A percentile compares a stretch with the other conserved stretches of the same genome.
These are phyloP conservation scores for Neocrepidodera transversa DNA, from an alignment of 2,888 invertebrate species.

Conservation along the genomic window DNA sequence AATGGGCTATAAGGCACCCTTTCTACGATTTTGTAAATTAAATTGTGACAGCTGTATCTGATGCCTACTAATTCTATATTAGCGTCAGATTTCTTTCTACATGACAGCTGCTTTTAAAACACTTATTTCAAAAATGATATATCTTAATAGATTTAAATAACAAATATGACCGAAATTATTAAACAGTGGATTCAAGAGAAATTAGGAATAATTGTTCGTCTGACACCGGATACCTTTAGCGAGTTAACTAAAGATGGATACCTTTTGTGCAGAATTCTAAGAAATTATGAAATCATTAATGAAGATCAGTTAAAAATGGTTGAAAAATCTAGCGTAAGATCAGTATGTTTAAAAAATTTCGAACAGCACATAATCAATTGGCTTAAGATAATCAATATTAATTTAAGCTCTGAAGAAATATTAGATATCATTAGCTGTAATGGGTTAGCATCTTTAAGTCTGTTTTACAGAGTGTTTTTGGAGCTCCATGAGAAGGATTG, in stretches of 20 bases:
- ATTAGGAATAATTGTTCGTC: slow-evolving; percentile 64
- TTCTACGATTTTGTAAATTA: too few species aligned
- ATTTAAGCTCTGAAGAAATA: slow-evolving; percentile 60
- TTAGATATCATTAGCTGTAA: slow-evolving; percentile 62
- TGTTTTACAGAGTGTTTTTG: slow-evolving; percentile 70
- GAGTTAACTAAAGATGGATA: slow-evolving; percentile 66
- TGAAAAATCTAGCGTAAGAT: slow-evolving; percentile 49
- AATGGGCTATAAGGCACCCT: too few species aligned
- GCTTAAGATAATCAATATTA: slow-evolving; percentile 63
- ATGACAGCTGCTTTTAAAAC: too few species aligned
- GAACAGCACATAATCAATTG: slow-evolving; percentile 62
- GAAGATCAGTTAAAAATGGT: slow-evolving; percentile 65
- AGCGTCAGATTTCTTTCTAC: too few species aligned
- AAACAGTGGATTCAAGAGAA: slow-evolving; percentile 68
- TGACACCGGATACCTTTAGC: slow-evolving; percentile 65
- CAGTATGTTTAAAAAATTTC: slow-evolving; percentile 60
- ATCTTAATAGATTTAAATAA: too few species aligned
- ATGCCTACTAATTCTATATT: too few species aligned
- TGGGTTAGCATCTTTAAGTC: slow-evolving; percentile 63
- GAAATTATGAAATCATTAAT: slow-evolving; percentile 67
- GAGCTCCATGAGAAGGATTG: slow-evolving; percentile 66
- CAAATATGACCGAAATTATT: slow-evolving; percentile 60
- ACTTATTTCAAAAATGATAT: too few species aligned
- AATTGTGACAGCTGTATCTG: too few species aligned
- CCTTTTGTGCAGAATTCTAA: slow-evolving; percentile 65